Evolutionary conservation across 2,113 vertebrate species (phyloP).

Genomic region (Abramis brama): DNA sequence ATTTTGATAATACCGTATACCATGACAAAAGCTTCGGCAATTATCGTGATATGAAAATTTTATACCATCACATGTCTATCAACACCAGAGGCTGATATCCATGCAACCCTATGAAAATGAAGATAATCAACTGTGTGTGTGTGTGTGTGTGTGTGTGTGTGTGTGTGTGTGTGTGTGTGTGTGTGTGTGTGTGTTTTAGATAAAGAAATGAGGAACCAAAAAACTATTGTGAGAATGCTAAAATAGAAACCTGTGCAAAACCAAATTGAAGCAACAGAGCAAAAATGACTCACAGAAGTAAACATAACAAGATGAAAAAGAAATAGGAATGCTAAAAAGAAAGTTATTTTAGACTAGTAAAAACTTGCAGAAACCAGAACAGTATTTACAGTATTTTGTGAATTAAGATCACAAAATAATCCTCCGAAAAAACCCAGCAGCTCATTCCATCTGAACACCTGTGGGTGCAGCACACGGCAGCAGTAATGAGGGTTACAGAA

Average conservation of each 20-base stretch:
- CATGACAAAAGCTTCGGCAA: no score
- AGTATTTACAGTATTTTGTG: background rate
- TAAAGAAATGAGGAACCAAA: background rate
- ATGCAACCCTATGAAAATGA: no score
- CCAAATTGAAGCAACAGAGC: background rate
- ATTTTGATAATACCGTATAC: no score
- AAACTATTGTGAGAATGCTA: background rate
- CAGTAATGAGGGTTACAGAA: background rate
- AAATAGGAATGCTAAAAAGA: background rate
- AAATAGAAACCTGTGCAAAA: constrained; percentile 15
- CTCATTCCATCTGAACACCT: background rate
- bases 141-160: no score
- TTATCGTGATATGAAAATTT: no score
- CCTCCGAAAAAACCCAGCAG: background rate
- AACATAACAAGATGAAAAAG: background rate
- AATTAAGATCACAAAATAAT: background rate
- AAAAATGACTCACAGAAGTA: background rate
- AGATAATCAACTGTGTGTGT: no score
- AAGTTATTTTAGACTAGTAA: background rate
- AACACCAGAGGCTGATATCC: no score
- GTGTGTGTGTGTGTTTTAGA: background rate
- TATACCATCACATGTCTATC: no score
- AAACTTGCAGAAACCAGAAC: background rate
- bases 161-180: no score
- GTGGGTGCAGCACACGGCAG: background rate